Evolutionary conservation across 2,113 vertebrate genomes (phyloP), one percentile per base, ranked within the genome.

Genomic region (Amia ocellicauda): DNA sequence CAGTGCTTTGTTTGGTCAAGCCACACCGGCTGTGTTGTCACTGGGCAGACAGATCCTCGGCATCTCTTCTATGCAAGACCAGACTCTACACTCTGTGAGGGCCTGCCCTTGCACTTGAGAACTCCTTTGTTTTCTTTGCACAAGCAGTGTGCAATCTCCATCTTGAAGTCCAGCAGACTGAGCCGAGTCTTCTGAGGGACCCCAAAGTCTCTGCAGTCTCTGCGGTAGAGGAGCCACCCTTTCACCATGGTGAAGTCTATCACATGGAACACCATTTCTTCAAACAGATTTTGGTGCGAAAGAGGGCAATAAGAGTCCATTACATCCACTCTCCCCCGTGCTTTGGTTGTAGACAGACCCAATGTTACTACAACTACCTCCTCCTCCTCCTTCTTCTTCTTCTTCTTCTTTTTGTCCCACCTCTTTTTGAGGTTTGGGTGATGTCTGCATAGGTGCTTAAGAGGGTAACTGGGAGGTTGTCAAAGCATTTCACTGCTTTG

Each of bases 311-410:
- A 3, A 40, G 53, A 63, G 51, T 63, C 67, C 17, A 58, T 60
- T 31, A 68, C 52, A 49, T 68, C 60, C n/a, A 58, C 67, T 43
- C 67, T n/a, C 47, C 16, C 67, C 67, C 45, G 59, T 69, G 26
- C 53, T 59, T 31, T 69, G 63, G 28, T 69, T 69, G 56, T 64
- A 64, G 2, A 14, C 20, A 7, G 3, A 3, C 2, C 57, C 60
- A 58, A 63, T 58, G 22, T 16, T 68, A 27, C 53, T 52, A 9
- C 66, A 31, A n/a, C n/a, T n/a, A n/a, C n/a, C 26, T 17, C 19
- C 17, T 43, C 66, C 58, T 67, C 14, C 26, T 53, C 58, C 20
- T 10, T n/a, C 31, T 61, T 19, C 36, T 57, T 43, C 14, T 10
- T 49, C 43, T 63, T 58, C 36, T 11, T 41, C 40, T 41, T 41